Conservation (phyloP, 2,888 invertebrate species). For the Dynastes grantii region DNA sequence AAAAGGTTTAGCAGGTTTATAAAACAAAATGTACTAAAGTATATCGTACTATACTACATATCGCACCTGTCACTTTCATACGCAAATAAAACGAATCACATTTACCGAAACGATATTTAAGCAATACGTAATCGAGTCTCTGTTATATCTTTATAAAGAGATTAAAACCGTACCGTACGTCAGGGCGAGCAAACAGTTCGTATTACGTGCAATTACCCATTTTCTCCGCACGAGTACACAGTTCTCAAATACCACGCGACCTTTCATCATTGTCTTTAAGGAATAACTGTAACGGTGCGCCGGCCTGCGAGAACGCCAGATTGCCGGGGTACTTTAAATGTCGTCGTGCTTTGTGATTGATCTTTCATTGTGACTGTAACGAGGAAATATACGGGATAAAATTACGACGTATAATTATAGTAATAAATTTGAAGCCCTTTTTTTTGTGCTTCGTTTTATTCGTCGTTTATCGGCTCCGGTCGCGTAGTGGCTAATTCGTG, state of each 20-base stretch:
- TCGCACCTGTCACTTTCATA: too few relatives aligned
- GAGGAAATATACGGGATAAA: constrained; percentile 27
- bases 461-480: constrained; percentile 8
- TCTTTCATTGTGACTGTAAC: constrained; percentile 32
- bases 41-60: too few relatives aligned
- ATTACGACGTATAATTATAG: constrained; percentile 35
- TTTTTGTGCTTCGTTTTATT: constrained; percentile 4
- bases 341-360: constrained; percentile 34
- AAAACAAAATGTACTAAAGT: too few relatives aligned
- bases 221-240: constrained; percentile 39
- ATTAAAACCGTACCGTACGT: constrained; percentile 6
- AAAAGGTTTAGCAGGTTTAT: too few relatives aligned
- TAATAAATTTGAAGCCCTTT: constrained; percentile 24
- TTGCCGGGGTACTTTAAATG: constrained; percentile 32
- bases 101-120: too few relatives aligned
- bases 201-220: constrained; percentile 24
- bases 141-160: constrained; percentile 29
- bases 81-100: too few relatives aligned
- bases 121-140: not conserved
- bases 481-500: constrained; percentile 12
- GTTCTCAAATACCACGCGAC: constrained; percentile 34
- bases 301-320: constrained; percentile 17
- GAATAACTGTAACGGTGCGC: constrained; percentile 21
- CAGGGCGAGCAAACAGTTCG: constrained; percentile 12
- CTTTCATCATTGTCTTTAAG: constrained; percentile 33